Percentiles rank a stretch among this genome's conserved stretches.
These are phyloP conservation scores for Axea sp. DNA, from an alignment of 2,888 invertebrate genomes.

Conservation along the genomic window DNA sequence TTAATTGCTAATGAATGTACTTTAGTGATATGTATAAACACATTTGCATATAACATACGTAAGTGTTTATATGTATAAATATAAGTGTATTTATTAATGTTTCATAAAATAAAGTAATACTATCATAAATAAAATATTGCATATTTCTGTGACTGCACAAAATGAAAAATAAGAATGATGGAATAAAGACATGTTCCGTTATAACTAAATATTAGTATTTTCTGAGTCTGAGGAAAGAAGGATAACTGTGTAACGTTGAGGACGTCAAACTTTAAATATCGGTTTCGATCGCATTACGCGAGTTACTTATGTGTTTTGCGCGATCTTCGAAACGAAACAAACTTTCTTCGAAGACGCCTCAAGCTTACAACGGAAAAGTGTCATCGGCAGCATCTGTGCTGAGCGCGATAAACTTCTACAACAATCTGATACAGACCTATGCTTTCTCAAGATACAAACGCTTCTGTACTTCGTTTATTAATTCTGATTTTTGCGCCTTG, in stretches of 20 bases:
- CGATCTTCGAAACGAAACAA: conserved; percentile 57
- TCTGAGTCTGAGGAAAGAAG: conserved; percentile 21
- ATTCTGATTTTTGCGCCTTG: conserved; percentile 37
- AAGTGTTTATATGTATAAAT: too few species aligned
- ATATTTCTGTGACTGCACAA: too few species aligned
- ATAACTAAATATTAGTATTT: conserved; percentile 57
- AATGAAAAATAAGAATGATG: not conserved
- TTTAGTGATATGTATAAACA: too few species aligned
- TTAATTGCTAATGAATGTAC: too few species aligned
- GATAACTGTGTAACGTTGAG: conserved; percentile 10
- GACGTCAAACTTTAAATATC: conserved; percentile 61
- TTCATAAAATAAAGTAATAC: too few species aligned
- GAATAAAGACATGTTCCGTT: conserved; percentile 27
- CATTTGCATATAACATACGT: too few species aligned
- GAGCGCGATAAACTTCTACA: conserved; percentile 57
- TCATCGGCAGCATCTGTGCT: conserved; percentile 60
- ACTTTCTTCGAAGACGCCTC: conserved; percentile 56
- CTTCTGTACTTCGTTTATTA: conserved; percentile 44
- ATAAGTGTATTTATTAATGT: too few species aligned
- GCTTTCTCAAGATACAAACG: conserved; percentile 50
- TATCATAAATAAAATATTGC: too few species aligned
- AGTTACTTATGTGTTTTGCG: conserved; percentile 59
- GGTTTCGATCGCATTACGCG: conserved; percentile 55
- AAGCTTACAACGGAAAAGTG: conserved; percentile 55
- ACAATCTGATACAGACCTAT: conserved; percentile 59